Percentiles rank a stretch among this genome's conserved stretches.
Conservation (phyloP, 2,113 vertebrate genomes). For the Galeopterus variegatus region DNA sequence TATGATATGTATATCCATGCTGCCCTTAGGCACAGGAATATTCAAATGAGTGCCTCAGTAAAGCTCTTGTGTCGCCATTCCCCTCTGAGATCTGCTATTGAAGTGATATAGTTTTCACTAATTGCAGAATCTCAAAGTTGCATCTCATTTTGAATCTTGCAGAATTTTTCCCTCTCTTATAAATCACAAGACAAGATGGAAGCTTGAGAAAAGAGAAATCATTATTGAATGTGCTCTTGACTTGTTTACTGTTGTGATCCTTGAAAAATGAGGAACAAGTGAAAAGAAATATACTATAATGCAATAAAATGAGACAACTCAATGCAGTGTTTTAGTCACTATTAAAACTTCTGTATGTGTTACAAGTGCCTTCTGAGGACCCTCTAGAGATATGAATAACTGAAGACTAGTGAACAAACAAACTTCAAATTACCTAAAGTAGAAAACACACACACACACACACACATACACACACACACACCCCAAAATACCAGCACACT, state of each 20-base stretch:
- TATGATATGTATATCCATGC: too few relatives aligned
- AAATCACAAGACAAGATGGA: not conserved
- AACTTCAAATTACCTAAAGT: not conserved
- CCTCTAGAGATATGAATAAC: not conserved
- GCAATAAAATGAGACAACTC: not conserved
- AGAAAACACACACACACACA: not conserved
- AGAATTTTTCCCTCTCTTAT: not conserved
- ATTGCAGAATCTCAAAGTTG: not conserved
- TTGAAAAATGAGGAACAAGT: not conserved
- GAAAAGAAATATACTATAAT: not conserved
- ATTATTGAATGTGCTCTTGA: not conserved
- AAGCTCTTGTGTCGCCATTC: accelerated
- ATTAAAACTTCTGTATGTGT: not conserved
- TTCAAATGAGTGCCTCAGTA: not conserved
- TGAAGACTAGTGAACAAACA: not conserved
- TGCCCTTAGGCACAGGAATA: not conserved
- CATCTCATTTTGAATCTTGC: not conserved
- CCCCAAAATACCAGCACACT: not conserved
- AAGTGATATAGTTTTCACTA: not conserved
- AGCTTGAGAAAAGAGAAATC: not conserved
- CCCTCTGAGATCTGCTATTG: not conserved
- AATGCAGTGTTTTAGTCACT: not conserved
- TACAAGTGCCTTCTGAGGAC: not conserved
- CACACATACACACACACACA: not conserved
- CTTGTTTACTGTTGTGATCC: not conserved